These are phyloP conservation scores for Rhinophrynus dorsalis DNA, from an alignment of 2,797 vertebrate genomes.

Conservation along the genomic window DNA sequence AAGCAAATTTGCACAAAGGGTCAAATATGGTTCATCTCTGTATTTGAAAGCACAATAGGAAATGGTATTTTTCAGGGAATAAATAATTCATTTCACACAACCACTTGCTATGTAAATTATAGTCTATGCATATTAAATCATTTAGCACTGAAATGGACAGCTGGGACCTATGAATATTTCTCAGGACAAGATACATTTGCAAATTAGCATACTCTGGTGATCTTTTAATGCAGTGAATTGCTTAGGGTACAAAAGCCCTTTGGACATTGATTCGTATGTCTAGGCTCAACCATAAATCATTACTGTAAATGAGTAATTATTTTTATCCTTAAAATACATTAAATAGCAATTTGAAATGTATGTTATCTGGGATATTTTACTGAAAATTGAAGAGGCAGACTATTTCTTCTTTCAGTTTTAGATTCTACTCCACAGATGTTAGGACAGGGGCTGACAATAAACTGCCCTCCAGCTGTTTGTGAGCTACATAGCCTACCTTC, in stretches of 20 bases:
- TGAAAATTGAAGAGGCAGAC: too few relatives aligned
- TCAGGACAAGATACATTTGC: slow-evolving; percentile 64
- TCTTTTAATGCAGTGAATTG: slow-evolving; percentile 65
- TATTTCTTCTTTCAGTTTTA: too few relatives aligned
- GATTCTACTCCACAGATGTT: too few relatives aligned
- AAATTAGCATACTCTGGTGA: slow-evolving; percentile 56
- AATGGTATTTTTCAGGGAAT: slow-evolving; percentile 70
- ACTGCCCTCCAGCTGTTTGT: too few relatives aligned
- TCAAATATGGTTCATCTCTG: slow-evolving; percentile 69
- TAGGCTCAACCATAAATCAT: not conserved
- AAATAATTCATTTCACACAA: slow-evolving; percentile 72
- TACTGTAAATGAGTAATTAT: not conserved
- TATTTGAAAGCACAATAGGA: slow-evolving; percentile 63
- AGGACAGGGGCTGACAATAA: too few relatives aligned
- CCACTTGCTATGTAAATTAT: slow-evolving; percentile 76
- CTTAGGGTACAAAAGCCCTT: slow-evolving; percentile 42
- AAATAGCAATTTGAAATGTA: not conserved
- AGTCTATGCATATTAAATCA: slow-evolving; percentile 72
- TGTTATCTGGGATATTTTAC: too few relatives aligned
- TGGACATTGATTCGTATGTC: not conserved
- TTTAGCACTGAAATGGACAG: slow-evolving; percentile 74
- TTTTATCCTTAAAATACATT: not conserved
- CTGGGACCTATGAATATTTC: slow-evolving; percentile 70
- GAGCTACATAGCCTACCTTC: too few relatives aligned
- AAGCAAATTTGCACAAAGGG: slow-evolving; percentile 68